Evolutionary conservation across 2,888 invertebrate genomes (phyloP), one percentile per base, ranked within the genome.

Genomic region (Euzophera pinguis): DNA sequence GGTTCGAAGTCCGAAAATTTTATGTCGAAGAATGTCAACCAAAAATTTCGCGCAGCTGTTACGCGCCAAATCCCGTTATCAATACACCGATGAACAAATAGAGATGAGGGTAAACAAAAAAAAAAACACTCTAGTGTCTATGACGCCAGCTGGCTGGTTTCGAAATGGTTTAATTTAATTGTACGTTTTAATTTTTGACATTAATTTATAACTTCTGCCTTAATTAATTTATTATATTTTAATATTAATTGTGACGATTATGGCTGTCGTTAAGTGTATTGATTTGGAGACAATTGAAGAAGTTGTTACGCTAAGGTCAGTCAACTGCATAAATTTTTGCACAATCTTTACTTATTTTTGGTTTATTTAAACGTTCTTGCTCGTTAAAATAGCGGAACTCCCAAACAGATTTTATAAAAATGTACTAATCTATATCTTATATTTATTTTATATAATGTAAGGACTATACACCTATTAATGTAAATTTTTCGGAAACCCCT

Each of bases 271-370:
- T 22, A 49, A 35, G 10, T 51, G 43, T 35, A 35, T 51, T 12
- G 51, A 51, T 22, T 62, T 84, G 35, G 78, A 83, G 58, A 75
- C 73, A 0, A 58, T 84, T 8, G 82, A 85, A 68, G 66, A 71
- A 60, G 70, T 72, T 27, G 54, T 78, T 9, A 80, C 71, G 12
- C 53, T 84, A 52, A 73, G 84, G 88, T 87, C 73, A 59, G 63
- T 64, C 3, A 16, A n/a, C n/a, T n/a, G n/a, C n/a, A n/a, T n/a
- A 16, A 32, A 32, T 7, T 10, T 7, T 32, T 32, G 32, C 8
- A 6, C 37, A 29, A 38, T n/a, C n/a, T n/a, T n/a, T n/a, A n/a
- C n/a, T n/a, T n/a, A n/a, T n/a, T n/a, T n/a, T n/a, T n/a, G n/a
- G n/a, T n/a, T n/a, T n/a, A n/a, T n/a, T n/a, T n/a, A n/a, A n/a